phyloP scores from a whole-genome alignment of 2,888 invertebrate species.

The Clanis bilineata region DNA sequence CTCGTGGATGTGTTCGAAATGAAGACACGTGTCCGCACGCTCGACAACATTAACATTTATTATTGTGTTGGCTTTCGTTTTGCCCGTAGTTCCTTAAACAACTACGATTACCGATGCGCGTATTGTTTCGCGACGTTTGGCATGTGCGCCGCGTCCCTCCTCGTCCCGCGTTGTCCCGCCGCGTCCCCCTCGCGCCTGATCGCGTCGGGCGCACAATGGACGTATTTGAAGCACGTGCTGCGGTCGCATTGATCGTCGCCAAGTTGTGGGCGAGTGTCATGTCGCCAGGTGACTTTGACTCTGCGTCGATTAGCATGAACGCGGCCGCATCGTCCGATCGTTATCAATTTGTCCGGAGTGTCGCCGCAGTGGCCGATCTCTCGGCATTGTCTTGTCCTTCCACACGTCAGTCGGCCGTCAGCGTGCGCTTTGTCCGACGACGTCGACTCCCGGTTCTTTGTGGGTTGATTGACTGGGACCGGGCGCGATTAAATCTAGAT shows the following conservation, averaged over 20 bases:
- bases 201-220: conserved; percentile 74
- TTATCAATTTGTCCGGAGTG: conserved; percentile 71
- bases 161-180: conserved; percentile 19
- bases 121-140: conserved; percentile 72
- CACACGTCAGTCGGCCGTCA: conserved; percentile 52
- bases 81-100: conserved; percentile 60
- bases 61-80: conserved; percentile 64
- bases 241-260: conserved; percentile 64
- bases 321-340: conserved; percentile 56
- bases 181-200: conserved; percentile 59
- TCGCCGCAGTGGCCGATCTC: conserved; percentile 50
- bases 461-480: conserved; percentile 59
- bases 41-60: conserved; percentile 61
- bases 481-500: conserved; percentile 61
- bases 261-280: conserved; percentile 31
- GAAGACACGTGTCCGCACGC: conserved; percentile 60
- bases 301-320: conserved; percentile 66
- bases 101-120: conserved; percentile 68
- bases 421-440: conserved; percentile 55
- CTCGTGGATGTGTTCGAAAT: conserved; percentile 58
- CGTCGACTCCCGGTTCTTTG: conserved; percentile 54
- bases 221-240: conserved; percentile 74
- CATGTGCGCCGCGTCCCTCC: conserved; percentile 69
- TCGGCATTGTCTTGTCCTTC: conserved; percentile 70
- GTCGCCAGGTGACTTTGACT: conserved; percentile 66